These are phyloP conservation scores for Stegana nigrithorax DNA, from an alignment of 2,888 invertebrate species.

Conservation along the genomic window DNA sequence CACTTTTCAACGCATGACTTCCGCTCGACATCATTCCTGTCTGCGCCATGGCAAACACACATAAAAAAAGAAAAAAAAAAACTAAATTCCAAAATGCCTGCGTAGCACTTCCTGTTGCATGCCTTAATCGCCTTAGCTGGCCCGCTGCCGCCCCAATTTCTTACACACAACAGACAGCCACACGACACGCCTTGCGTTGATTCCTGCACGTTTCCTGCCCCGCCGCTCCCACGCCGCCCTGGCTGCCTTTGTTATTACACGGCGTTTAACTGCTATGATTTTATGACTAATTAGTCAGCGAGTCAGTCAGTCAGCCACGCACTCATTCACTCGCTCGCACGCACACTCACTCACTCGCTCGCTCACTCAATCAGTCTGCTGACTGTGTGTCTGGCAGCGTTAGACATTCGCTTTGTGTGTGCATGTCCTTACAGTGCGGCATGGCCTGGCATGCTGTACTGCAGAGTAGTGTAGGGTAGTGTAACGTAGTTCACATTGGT, in stretches of 20 bases:
- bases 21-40: not conserved
- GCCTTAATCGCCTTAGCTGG: no score
- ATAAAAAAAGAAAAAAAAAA: not conserved
- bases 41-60: no score
- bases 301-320: constrained; percentile 38
- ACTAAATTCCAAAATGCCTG: constrained; percentile 4
- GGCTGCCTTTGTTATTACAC: not conserved
- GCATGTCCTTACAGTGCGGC: not conserved
- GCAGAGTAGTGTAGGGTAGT: no score
- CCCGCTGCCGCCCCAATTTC: not conserved
- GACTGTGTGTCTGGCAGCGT: not conserved
- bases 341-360: not conserved
- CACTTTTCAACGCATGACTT: not conserved
- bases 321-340: no score
- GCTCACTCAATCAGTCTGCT: not conserved
- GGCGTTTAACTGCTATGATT: constrained; percentile 48
- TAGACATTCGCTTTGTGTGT: not conserved
- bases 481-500: no score
- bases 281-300: constrained; percentile 61
- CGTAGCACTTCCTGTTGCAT: constrained; percentile 1
- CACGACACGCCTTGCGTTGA: not conserved
- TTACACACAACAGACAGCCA: not conserved
- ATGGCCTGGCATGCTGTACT: not conserved
- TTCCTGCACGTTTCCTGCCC: not conserved
- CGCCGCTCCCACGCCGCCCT: not conserved